Conservation (phyloP, 2,113 vertebrate species). For the Turnix velox region DNA sequence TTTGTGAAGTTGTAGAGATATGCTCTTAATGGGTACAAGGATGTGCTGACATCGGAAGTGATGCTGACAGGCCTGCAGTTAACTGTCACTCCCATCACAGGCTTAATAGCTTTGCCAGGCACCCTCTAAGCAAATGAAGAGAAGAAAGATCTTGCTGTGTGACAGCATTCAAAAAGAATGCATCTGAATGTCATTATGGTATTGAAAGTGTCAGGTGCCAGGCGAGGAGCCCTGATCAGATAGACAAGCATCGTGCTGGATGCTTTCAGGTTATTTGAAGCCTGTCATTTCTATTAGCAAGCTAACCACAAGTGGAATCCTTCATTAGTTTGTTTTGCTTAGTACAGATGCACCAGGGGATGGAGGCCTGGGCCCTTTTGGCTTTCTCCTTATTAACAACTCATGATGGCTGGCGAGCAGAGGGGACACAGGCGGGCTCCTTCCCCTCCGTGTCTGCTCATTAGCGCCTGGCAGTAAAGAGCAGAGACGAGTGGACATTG, state of each 20-base stretch:
- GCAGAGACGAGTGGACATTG: constrained; percentile 88
- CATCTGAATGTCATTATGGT: constrained; percentile 79
- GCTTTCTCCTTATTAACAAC: constrained; percentile 90
- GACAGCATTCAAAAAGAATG: constrained; percentile 76
- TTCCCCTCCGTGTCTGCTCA: constrained; percentile 78
- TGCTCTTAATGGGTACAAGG: constrained; percentile 77
- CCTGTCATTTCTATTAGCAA: constrained; percentile 82
- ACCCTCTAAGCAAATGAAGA: constrained; percentile 76
- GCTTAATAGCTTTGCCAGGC: constrained; percentile 82
- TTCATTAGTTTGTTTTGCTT: constrained; percentile 79
- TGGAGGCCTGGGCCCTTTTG: constrained; percentile 74
- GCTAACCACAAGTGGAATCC: constrained; percentile 75
- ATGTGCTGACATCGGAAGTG: constrained; percentile 77
- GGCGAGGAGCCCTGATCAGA: constrained; percentile 77
- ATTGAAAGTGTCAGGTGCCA: constrained; percentile 81
- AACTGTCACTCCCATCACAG: constrained; percentile 81
- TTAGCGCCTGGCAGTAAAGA: constrained; percentile 91
- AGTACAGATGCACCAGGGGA: constrained; percentile 51
- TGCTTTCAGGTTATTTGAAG: constrained; percentile 79
- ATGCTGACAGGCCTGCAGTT: constrained; percentile 77
- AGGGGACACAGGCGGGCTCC: constrained; percentile 50
- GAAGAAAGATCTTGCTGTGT: constrained; percentile 76
- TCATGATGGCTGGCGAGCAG: constrained; percentile 85
- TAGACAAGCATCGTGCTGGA: constrained; percentile 73
- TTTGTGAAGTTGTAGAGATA: constrained; percentile 63